Evolutionary conservation across 2,113 vertebrate genomes (phyloP).

Genomic region (Thryonomys swinderianus): DNA sequence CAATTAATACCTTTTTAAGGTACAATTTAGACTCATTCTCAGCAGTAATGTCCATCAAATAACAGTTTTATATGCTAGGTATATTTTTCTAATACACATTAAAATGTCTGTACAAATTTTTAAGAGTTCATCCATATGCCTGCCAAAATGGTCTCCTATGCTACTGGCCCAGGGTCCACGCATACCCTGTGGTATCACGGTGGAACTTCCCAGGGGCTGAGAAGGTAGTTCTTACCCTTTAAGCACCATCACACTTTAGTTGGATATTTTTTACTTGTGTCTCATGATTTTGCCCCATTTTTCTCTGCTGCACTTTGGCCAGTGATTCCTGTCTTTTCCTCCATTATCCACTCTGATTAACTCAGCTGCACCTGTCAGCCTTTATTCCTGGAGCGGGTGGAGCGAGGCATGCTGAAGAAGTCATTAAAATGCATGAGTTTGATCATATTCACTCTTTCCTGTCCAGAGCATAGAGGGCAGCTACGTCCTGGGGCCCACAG

Average conservation of each 20-base stretch:
- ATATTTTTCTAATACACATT: constrained; percentile 34
- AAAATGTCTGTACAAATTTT: background rate
- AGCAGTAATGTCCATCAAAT: constrained; percentile 23
- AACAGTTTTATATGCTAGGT: constrained; percentile 39
- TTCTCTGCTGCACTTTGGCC: constrained; percentile 84
- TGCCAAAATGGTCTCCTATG: background rate
- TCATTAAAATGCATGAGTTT: constrained; percentile 86
- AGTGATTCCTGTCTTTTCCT: constrained; percentile 86
- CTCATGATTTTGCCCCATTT: constrained; percentile 82
- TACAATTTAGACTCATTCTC: constrained; percentile 58
- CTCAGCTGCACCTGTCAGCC: constrained; percentile 87
- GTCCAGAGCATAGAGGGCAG: background rate
- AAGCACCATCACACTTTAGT: constrained; percentile 76
- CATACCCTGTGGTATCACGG: background rate
- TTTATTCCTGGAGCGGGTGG: constrained; percentile 73
- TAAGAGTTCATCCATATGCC: background rate
- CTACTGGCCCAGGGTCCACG: rapidly evolving
- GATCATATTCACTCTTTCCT: constrained; percentile 55
- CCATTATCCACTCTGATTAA: constrained; percentile 89
- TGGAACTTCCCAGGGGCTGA: background rate
- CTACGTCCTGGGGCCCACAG: background rate
- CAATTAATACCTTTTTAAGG: constrained; percentile 42
- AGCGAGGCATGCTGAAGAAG: constrained; percentile 65
- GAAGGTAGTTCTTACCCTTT: constrained; percentile 66
- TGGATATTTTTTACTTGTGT: constrained; percentile 78